Conservation (phyloP, 2,888 invertebrate species). For the Atrina japonica region DNA sequence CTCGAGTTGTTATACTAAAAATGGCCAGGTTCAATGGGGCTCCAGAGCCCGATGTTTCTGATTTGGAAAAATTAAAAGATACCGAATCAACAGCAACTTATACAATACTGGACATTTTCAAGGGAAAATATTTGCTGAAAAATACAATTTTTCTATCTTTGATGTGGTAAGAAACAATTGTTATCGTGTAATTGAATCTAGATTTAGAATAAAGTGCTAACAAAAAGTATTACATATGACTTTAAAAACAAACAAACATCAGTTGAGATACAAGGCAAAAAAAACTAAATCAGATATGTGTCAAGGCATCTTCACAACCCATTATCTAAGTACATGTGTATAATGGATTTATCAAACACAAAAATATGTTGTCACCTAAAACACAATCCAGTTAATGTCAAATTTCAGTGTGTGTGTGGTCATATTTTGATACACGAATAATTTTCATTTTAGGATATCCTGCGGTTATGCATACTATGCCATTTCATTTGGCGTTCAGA, state of each 20-base stretch:
- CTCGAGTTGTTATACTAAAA: conserved; percentile 49
- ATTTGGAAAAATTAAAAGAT: conserved; percentile 11
- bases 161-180: background rate
- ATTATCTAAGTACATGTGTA: too few relatives aligned
- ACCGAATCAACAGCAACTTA: background rate
- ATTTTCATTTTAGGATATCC: conserved; percentile 29
- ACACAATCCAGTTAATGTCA: too few relatives aligned
- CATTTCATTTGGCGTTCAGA: conserved; percentile 54
- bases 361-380: too few relatives aligned
- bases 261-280: too few relatives aligned
- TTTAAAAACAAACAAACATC: too few relatives aligned
- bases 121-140: background rate
- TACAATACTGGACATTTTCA: conserved; percentile 3
- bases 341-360: too few relatives aligned
- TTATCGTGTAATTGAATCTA: too few relatives aligned
- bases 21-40: conserved; percentile 56
- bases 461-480: conserved; percentile 48
- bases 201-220: too few relatives aligned
- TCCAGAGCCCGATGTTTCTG: conserved; percentile 43
- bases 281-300: too few relatives aligned
- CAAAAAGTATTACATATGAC: too few relatives aligned
- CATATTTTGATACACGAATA: background rate
- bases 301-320: too few relatives aligned
- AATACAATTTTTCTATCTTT: background rate
- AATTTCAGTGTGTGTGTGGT: too few relatives aligned